phyloP scores from a whole-genome alignment of 2,888 invertebrate species.

The Melanostoma scalare region DNA sequence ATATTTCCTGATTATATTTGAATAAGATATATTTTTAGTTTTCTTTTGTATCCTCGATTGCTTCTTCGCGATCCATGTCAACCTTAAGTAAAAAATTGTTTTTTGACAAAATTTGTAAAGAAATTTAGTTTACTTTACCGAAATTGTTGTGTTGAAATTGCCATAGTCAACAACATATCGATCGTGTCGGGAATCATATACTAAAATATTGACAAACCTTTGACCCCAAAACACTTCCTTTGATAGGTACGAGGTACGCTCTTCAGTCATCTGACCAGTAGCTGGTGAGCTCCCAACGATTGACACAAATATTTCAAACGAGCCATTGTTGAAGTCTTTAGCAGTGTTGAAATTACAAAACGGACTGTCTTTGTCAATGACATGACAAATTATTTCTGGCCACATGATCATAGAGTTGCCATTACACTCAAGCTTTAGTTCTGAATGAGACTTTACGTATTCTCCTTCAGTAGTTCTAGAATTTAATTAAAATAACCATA shows the following conservation, averaged over 20 bases:
- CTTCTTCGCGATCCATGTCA: constrained; percentile 8
- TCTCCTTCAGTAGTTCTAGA: constrained; percentile 86
- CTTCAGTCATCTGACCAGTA: constrained; percentile 88
- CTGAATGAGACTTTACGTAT: constrained; percentile 88
- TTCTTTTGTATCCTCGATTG: not conserved
- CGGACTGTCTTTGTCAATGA: constrained; percentile 90
- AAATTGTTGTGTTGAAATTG: constrained; percentile 80
- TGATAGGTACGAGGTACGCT: constrained; percentile 90
- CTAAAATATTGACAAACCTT: constrained; percentile 88
- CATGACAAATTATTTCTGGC: constrained; percentile 94
- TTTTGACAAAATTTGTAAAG: not conserved
- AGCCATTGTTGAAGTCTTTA: constrained; percentile 87
- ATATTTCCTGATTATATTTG: not conserved
- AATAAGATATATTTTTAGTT: constrained; percentile 2
- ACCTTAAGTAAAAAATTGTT: not conserved
- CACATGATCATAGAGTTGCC: constrained; percentile 88
- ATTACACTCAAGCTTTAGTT: constrained; percentile 86
- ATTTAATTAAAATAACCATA: not conserved
- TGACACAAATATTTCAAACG: constrained; percentile 91
- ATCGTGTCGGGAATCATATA: constrained; percentile 84
- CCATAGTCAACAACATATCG: constrained; percentile 83
- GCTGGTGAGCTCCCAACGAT: constrained; percentile 91
- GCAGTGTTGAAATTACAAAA: constrained; percentile 90
- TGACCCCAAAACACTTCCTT: constrained; percentile 93
- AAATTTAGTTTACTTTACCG: constrained; percentile 73